phyloP scores from a whole-genome alignment of 2,797 vertebrate species.

The Liparis tanakae region DNA sequence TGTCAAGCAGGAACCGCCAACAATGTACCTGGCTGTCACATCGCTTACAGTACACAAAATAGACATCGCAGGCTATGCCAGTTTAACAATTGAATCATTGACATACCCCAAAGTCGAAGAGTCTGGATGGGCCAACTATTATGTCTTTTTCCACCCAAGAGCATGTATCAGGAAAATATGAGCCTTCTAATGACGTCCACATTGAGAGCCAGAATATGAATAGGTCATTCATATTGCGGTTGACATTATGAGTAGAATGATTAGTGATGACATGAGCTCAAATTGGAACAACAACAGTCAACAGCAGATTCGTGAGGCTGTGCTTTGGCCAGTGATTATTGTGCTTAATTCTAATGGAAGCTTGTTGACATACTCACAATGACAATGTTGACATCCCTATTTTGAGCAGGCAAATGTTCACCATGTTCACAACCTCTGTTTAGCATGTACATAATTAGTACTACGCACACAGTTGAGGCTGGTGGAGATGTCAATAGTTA shows the following conservation, averaged over 20 bases:
- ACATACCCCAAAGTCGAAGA: conserved; percentile 38
- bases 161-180: conserved; percentile 49
- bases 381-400: neutral
- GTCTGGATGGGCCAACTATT: conserved; percentile 37
- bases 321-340: neutral
- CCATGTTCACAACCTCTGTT: neutral
- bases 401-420: neutral
- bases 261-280: conserved; percentile 18
- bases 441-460: neutral
- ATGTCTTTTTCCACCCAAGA: conserved; percentile 42
- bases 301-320: neutral
- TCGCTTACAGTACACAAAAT: conserved; percentile 5
- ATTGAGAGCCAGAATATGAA: conserved; percentile 30
- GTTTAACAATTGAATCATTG: conserved; percentile 46
- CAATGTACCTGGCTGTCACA: conserved; percentile 40
- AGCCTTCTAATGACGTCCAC: conserved; percentile 50
- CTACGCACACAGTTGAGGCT: neutral
- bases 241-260: conserved; percentile 31
- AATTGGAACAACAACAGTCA: conserved; percentile 6
- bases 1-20: conserved; percentile 28
- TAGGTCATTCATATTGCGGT: conserved; percentile 37
- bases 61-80: conserved; percentile 20
- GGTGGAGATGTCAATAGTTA: neutral
- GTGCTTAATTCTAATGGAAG: neutral
- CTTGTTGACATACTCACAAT: conserved; percentile 1